Percentiles rank a stretch among this genome's conserved stretches.
These are phyloP conservation scores for Calidris pugnax DNA, from an alignment of 2,113 vertebrate species.

Conservation along the genomic window DNA sequence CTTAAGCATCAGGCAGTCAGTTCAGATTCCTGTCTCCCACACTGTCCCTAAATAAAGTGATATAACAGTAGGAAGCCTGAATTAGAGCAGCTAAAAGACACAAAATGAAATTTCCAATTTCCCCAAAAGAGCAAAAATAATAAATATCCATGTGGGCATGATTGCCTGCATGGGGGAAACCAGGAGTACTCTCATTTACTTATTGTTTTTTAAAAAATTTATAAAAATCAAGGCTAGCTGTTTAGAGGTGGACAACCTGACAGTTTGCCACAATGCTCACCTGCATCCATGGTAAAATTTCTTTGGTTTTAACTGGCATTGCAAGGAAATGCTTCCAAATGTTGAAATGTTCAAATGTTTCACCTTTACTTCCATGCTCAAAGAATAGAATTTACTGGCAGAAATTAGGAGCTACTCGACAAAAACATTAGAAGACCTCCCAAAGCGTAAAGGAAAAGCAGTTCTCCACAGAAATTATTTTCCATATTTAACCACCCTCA, in stretches of 20 bases:
- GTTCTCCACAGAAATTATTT: background rate
- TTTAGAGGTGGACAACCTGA: background rate
- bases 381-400: background rate
- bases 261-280: background rate
- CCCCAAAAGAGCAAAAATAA: background rate
- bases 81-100: background rate
- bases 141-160: accelerated
- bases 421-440: background rate
- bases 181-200: background rate
- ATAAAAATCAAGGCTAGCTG: background rate
- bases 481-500: background rate
- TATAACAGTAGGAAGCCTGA: background rate
- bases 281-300: background rate
- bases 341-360: background rate
- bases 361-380: background rate
- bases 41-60: background rate
- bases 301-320: background rate
- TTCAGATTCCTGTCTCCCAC: background rate
- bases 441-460: background rate
- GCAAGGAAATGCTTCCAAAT: background rate
- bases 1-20: conserved; percentile 27
- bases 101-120: background rate
- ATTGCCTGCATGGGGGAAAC: background rate
- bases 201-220: background rate
- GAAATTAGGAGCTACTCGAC: background rate